Conservation (phyloP, 53 echinoderm and acorn worm genomes). For the Antedon mediterranea region DNA sequence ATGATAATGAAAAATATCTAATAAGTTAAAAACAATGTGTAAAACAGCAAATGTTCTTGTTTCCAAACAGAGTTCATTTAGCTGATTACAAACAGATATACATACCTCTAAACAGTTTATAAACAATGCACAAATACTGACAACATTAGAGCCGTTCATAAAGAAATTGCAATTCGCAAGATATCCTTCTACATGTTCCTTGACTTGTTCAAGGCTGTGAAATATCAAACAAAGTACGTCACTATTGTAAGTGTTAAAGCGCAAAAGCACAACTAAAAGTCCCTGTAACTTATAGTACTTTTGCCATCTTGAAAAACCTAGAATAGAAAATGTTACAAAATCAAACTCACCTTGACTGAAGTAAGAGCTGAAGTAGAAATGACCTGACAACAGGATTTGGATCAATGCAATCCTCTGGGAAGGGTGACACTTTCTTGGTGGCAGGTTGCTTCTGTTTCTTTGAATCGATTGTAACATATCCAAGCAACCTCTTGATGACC, state of each 20-base stretch:
- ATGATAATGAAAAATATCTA: too few species aligned
- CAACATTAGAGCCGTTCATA: background rate
- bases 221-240: too few species aligned
- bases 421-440: conserved; percentile 9
- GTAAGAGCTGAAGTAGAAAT: conserved; percentile 11
- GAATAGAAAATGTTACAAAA: background rate
- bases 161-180: background rate
- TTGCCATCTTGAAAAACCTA: too few species aligned
- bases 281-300: too few species aligned
- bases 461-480: conserved; percentile 3
- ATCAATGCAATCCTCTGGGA: conserved; percentile 20
- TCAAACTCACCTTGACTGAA: conserved; percentile 10
- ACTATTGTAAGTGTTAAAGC: too few species aligned
- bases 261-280: too few species aligned
- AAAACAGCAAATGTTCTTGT: too few species aligned
- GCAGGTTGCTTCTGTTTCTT: background rate
- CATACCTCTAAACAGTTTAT: conserved; percentile 21
- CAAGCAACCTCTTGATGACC: conserved; percentile 3
- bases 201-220: background rate
- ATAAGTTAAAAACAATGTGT: too few species aligned
- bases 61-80: too few species aligned
- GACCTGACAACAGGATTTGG: conserved; percentile 19
- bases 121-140: conserved; percentile 4
- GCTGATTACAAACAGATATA: too few species aligned
- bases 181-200: background rate